These are phyloP conservation scores for Colius striatus DNA, from an alignment of 2,113 vertebrate genomes.

Conservation along the genomic window DNA sequence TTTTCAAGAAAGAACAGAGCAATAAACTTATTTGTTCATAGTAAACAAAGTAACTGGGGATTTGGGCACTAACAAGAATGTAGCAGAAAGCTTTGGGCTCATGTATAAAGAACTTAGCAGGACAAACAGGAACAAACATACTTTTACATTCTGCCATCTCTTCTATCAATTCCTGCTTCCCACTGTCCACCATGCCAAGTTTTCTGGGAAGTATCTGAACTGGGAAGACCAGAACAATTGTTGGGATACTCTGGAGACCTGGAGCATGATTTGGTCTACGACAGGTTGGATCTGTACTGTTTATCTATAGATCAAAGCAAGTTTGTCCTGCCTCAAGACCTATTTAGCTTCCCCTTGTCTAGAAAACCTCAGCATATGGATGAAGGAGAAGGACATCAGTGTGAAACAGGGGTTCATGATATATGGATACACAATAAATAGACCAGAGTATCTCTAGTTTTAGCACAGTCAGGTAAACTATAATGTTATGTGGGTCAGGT, in stretches of 20 bases:
- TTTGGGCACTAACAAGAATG: neutral
- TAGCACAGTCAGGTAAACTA: neutral
- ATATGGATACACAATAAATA: neutral
- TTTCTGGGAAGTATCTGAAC: neutral
- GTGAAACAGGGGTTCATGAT: neutral
- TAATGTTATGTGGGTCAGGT: neutral
- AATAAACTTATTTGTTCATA: neutral
- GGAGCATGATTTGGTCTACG: neutral
- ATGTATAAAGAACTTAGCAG: neutral
- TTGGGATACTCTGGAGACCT: neutral
- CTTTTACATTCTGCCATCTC: neutral
- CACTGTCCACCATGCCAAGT: neutral
- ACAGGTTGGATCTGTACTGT: neutral
- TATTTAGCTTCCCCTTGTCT: neutral
- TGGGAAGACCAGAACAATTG: neutral
- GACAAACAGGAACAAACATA: neutral
- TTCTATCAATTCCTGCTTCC: neutral
- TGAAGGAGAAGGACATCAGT: neutral
- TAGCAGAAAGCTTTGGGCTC: neutral
- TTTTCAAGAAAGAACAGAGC: neutral
- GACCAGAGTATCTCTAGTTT: neutral
- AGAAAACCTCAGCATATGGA: neutral
- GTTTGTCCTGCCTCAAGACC: neutral
- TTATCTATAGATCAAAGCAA: neutral
- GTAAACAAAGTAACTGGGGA: neutral